Evolutionary conservation across 2,113 vertebrate species (phyloP), one percentile per base, ranked within the genome.

Genomic region (cattle (Bos taurus)): DNA sequence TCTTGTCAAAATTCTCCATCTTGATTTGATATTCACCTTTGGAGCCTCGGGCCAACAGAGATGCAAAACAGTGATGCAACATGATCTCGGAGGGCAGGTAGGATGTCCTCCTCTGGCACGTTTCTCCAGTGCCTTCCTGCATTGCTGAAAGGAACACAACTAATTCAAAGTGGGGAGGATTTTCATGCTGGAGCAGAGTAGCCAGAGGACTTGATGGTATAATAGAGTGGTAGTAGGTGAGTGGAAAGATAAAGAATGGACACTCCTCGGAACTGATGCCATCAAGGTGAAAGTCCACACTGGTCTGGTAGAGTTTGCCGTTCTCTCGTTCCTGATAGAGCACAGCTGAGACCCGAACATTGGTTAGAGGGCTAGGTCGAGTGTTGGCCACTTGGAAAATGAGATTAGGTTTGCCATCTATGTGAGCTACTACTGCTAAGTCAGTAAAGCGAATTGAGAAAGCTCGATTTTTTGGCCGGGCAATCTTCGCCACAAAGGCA

Each of bases 401-500:
- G 15, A 99, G 98, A 67, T 99, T 99, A 2, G 98, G 99, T 98
- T 99, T 99, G 52, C 99, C 99, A 90, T 99, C 99, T 0, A 96
- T 95, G 80, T 99, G 99, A 4, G 99, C 99, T 95, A 99, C 99
- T 30, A 99, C 98, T 0, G 99, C 99, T 16, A 99, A 98, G 81
- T 98, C 99, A 16, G 99, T 99, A 98, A 99, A 99, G 85, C 99
- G 99, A 97, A 99, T 99, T 95, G 99, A 99, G 91, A 99, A 99
- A 0, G 99, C 99, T 83, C 99, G 99, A 95, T 99, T 99, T 98
- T 99, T 99, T 26, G 99, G 99, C n/a, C 99, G 99, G 2, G 99
- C 99, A 1, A 99, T 99, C 99, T 99, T 99, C 86, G 99, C 99
- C 98, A 99, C 99, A 2, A 99, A 99, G 88, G 99, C 99, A 99